phyloP scores from a whole-genome alignment of 2,888 invertebrate species.

The Mycalesis mineus region DNA sequence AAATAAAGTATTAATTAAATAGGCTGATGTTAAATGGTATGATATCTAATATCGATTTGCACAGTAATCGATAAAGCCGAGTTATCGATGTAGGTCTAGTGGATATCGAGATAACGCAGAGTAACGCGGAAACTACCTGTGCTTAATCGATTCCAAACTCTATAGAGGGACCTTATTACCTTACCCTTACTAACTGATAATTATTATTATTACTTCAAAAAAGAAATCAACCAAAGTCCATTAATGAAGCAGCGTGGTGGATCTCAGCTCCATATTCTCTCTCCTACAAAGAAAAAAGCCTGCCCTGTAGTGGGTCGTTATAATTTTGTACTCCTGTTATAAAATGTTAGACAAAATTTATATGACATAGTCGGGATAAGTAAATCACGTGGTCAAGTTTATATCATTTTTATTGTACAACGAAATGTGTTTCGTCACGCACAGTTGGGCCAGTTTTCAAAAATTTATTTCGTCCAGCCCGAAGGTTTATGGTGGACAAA shows the following conservation, averaged over 20 bases:
- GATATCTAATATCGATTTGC: background rate
- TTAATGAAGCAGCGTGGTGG: no score
- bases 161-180: background rate
- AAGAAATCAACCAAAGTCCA: no score
- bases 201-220: no score
- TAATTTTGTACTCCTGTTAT: no score
- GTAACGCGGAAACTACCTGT: background rate
- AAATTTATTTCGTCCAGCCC: slow-evolving; percentile 1
- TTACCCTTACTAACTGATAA: no score
- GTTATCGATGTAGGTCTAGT: slow-evolving; percentile 5
- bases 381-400: slow-evolving; percentile 8
- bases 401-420: slow-evolving; percentile 14
- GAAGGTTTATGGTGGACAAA: background rate
- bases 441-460: slow-evolving; percentile 1
- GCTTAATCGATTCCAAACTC: background rate
- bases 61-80: background rate
- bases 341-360: background rate
- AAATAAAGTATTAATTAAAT: no score
- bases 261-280: no score
- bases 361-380: background rate
- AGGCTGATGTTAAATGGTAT: background rate
- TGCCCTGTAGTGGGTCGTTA: no score
- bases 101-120: background rate
- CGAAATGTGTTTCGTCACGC: slow-evolving; percentile 1
- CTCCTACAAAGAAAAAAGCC: no score